Percentiles rank a stretch among this genome's conserved stretches.
phyloP scores from a whole-genome alignment of 2,888 invertebrate genomes.

The Lasioglossum zephyrum region DNA sequence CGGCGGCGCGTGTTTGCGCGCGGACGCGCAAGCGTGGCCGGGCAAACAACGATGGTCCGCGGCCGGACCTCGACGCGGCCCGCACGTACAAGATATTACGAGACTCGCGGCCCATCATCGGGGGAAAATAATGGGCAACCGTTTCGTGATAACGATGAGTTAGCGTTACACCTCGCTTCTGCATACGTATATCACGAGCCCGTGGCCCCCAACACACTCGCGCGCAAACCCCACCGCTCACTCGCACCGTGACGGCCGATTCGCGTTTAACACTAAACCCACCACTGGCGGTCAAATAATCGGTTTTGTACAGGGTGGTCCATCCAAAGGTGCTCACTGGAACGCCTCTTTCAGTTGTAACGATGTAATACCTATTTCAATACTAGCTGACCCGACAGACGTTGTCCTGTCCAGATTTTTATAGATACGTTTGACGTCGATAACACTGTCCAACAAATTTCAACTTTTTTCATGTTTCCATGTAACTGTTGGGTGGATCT shows the following conservation, averaged over 20 bases:
- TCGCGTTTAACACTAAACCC: not conserved
- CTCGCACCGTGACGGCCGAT: not conserved
- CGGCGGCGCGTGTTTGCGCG: constrained; percentile 39
- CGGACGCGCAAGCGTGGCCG: constrained; percentile 49
- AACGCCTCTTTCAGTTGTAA: not conserved
- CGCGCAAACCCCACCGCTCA: not conserved
- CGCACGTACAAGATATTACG: constrained; percentile 68
- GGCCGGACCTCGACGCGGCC: constrained; percentile 32
- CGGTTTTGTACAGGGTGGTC: not conserved
- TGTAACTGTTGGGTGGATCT: too few species aligned
- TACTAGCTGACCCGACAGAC: too few species aligned
- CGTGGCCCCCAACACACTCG: constrained; percentile 11
- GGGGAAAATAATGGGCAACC: constrained; percentile 80
- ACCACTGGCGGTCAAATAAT: not conserved
- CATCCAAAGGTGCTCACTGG: not conserved
- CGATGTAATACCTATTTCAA: not conserved
- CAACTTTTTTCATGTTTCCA: too few species aligned
- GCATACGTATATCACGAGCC: constrained; percentile 56
- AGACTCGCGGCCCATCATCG: constrained; percentile 74
- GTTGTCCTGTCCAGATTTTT: too few species aligned
- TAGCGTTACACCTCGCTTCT: constrained; percentile 77
- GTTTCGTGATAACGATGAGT: constrained; percentile 83
- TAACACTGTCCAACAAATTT: too few species aligned
- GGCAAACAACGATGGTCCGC: constrained; percentile 41
- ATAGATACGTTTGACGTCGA: too few species aligned